A percentile compares a stretch with the other conserved stretches of the same genome.
Conservation (phyloP, 2,797 vertebrate genomes). For the Scleropages formosus region DNA sequence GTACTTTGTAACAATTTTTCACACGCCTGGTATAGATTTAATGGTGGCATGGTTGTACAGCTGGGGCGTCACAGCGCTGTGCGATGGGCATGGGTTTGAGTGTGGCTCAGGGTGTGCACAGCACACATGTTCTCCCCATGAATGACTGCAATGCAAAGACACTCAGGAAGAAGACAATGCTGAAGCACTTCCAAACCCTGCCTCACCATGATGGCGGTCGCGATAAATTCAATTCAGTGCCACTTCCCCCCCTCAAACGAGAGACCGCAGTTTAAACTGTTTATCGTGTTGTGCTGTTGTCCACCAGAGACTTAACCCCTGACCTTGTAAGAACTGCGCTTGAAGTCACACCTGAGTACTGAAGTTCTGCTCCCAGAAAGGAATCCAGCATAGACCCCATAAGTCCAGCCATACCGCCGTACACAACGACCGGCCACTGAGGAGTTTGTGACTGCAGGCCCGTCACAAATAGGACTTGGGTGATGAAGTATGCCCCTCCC, state of each 20-base stretch:
- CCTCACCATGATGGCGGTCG: no score
- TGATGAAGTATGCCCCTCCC: conserved; percentile 78
- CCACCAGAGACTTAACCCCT: no score
- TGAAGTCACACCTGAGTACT: conserved; percentile 80
- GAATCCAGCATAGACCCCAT: conserved; percentile 90
- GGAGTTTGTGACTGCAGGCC: conserved; percentile 82
- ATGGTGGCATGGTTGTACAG: no score
- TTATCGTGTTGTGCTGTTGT: not conserved
- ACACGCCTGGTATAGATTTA: no score
- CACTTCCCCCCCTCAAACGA: not conserved
- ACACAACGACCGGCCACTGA: conserved; percentile 88
- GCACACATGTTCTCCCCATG: no score
- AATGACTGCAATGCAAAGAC: no score
- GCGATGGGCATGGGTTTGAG: no score
- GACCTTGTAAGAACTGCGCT: not conserved
- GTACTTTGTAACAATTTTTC: no score
- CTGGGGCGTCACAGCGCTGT: no score
- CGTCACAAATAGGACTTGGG: conserved; percentile 75
- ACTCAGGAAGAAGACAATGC: no score
- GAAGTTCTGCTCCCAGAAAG: conserved; percentile 88
- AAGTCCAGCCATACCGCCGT: conserved; percentile 83
- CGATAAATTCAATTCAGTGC: not conserved
- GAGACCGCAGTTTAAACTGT: not conserved
- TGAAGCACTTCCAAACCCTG: no score
- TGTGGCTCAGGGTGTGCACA: no score